Conservation (phyloP, 2,888 invertebrate genomes). For the Drosophila acutilabella region DNA sequence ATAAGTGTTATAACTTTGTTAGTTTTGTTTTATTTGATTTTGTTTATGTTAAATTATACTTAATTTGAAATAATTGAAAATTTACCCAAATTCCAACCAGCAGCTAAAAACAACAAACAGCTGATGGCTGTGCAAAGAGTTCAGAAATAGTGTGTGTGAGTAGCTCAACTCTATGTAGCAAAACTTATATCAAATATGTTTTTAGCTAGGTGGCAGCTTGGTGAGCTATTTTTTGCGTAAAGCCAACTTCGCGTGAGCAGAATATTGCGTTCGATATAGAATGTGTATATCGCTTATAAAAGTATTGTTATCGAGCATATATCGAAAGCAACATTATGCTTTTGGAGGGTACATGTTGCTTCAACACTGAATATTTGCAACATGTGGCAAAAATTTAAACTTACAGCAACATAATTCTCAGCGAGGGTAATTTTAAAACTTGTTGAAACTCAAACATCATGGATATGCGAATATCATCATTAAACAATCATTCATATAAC, state of each 20-base stretch:
- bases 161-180: constrained; percentile 17
- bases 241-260: constrained; percentile 31
- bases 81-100: constrained; percentile 51
- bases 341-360: constrained; percentile 30
- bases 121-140: constrained; percentile 39
- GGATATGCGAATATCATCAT: too few species aligned
- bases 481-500: neutral
- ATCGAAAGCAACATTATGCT: constrained; percentile 13
- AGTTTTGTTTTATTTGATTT: neutral
- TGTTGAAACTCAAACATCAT: neutral
- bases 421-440: constrained; percentile 33
- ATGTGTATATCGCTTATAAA: constrained; percentile 1
- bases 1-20: neutral
- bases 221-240: constrained; percentile 7
- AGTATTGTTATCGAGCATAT: neutral
- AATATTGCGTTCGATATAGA: constrained; percentile 20
- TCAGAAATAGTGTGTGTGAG: constrained; percentile 11
- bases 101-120: constrained; percentile 63
- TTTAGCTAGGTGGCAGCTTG: constrained; percentile 27
- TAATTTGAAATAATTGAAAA: neutral
- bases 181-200: neutral
- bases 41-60: neutral
- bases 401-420: constrained; percentile 11
- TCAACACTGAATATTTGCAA: constrained; percentile 12
- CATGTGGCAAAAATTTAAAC: constrained; percentile 22